These are phyloP conservation scores for Pardosa pseudoannulata DNA, from an alignment of 2,888 invertebrate genomes.

Conservation along the genomic window DNA sequence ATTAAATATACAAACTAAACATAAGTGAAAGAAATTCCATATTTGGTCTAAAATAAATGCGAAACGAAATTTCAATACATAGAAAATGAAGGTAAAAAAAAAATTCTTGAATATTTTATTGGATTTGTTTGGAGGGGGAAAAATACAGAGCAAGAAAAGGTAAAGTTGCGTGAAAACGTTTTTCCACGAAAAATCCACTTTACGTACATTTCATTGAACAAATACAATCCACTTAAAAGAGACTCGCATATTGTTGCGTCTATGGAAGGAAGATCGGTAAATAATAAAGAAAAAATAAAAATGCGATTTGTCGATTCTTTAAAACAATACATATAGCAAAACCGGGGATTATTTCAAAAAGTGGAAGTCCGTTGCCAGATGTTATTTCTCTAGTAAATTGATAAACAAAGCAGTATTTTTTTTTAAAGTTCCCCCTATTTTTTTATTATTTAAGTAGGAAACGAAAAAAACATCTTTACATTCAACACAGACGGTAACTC, in stretches of 20 bases:
- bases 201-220: background rate
- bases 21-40: too few relatives aligned
- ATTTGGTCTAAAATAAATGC: too few relatives aligned
- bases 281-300: too few relatives aligned
- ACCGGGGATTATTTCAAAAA: background rate
- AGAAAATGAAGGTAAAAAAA: too few relatives aligned
- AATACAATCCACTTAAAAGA: background rate
- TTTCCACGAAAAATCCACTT: background rate
- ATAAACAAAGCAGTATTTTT: too few relatives aligned
- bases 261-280: too few relatives aligned
- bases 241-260: background rate
- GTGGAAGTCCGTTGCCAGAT: background rate
- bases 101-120: constrained; percentile 19
- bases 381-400: background rate
- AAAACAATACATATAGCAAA: background rate
- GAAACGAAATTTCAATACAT: too few relatives aligned
- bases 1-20: too few relatives aligned
- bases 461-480: too few relatives aligned
- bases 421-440: too few relatives aligned
- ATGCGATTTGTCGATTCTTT: background rate
- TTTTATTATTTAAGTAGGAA: too few relatives aligned
- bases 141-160: background rate
- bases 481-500: too few relatives aligned
- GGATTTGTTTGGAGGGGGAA: background rate
- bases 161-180: background rate